A percentile compares a stretch with the other conserved stretches of the same genome.
These are phyloP conservation scores for Scelioninae gen. 2 DNA, from an alignment of 2,888 invertebrate species.

Conservation along the genomic window DNA sequence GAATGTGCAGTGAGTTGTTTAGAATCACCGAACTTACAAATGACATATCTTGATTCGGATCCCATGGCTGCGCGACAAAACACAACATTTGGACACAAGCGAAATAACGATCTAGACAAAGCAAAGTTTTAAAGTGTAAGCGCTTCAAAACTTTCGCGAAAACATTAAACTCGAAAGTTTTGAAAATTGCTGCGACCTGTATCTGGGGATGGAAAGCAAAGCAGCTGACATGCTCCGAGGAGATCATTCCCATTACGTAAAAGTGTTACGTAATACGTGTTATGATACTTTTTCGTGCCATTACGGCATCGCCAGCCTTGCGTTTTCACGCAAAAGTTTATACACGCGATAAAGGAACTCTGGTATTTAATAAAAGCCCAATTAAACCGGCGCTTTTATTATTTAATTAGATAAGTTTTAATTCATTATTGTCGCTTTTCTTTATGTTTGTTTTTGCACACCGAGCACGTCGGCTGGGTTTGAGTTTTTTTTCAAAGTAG, in stretches of 20 bases:
- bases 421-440: constrained; percentile 23
- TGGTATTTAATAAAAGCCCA: constrained; percentile 40
- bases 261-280: constrained; percentile 53
- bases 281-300: constrained; percentile 48
- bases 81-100: constrained; percentile 45
- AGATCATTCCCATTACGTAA: constrained; percentile 57
- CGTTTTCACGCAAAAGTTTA: constrained; percentile 36
- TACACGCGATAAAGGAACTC: constrained; percentile 8
- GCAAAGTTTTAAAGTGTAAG: constrained; percentile 55
- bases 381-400: constrained; percentile 38
- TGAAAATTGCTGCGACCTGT: constrained; percentile 57
- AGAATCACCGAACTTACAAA: neutral
- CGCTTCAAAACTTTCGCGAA: constrained; percentile 57
- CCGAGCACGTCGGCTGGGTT: no score
- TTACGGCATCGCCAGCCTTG: constrained; percentile 12
- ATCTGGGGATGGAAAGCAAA: constrained; percentile 47
- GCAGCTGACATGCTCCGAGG: constrained; percentile 56
- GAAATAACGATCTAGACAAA: constrained; percentile 57
- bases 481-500: constrained; percentile 21
- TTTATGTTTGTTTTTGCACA: constrained; percentile 27
- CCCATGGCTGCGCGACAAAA: constrained; percentile 33
- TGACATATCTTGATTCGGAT: constrained; percentile 30
- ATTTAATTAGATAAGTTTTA: constrained; percentile 52
- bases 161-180: constrained; percentile 57
- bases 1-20: no score